These are phyloP conservation scores for Athene noctua DNA, from an alignment of 2,113 vertebrate species.

Conservation along the genomic window DNA sequence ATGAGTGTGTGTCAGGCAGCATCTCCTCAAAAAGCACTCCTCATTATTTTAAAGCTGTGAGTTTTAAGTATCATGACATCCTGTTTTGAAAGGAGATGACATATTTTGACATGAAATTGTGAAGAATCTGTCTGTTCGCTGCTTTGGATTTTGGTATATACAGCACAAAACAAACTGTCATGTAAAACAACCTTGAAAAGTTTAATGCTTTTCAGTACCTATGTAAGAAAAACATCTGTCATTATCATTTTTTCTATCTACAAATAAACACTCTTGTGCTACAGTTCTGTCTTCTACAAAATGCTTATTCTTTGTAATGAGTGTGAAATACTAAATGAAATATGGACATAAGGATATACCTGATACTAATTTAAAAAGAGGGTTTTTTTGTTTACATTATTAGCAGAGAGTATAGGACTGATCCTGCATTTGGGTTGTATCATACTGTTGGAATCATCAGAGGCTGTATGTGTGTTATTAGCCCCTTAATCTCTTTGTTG, in stretches of 20 bases:
- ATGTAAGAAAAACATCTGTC: neutral
- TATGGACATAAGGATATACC: neutral
- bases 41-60: neutral
- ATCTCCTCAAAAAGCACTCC: neutral
- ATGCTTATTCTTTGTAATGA: neutral
- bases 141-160: constrained; percentile 20
- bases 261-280: neutral
- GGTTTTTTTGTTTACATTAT: neutral
- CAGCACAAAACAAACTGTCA: constrained; percentile 33
- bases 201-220: constrained; percentile 2
- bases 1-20: neutral
- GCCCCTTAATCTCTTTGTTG: neutral
- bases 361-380: neutral
- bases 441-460: neutral
- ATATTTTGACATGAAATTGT: constrained; percentile 51
- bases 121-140: constrained; percentile 12
- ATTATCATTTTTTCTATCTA: neutral
- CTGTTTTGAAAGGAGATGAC: constrained; percentile 33
- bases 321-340: neutral
- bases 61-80: neutral
- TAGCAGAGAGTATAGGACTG: neutral
- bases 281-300: neutral
- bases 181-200: constrained; percentile 27
- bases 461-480: neutral
- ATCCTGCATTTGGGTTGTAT: neutral